Evolutionary conservation across 92 coral and sea anemone species (phyloP), one percentile per base, ranked within the genome.

Genomic region (Micromussa lordhowensis): DNA sequence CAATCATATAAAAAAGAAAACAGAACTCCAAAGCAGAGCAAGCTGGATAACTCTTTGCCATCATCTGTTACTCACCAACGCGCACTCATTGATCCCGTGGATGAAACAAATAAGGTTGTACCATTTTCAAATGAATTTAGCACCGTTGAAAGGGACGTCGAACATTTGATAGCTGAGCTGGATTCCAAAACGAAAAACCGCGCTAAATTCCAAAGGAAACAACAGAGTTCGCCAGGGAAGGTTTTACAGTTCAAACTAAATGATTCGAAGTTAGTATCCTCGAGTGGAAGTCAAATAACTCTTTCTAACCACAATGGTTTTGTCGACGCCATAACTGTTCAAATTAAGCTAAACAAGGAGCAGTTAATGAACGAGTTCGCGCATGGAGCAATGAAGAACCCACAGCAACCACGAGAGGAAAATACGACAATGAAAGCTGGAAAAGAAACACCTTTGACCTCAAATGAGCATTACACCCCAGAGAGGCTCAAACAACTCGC

Each of bases 241-340:
- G 22, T 14, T 82, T 82, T 82, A 6, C 61, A 66, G 17, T 69
- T 82, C 12, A 82, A 68, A 82, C 15, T 40, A 26, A 19, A 44
- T 19, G 86, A 68, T 48, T 48, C 85, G 6, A 68, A 44, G 22
- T 24, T 80, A 11, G 3, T 24, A 7, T 31, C 80, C 26, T 48
- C 85, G 21, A 82, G 36, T 6, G 53, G 44, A 9, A 68, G 73
- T 51, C 48, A 82, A 21, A 58, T 36, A 26, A 30, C 19, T 11
- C 32, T 48, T 44, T 6, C 64, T 22, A 31, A 71, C 19, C 31
- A 49, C 36, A 58, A 64, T 82, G 78, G 66, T 69, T 51, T 82
- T 30, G 30, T 82, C 53, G 68, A 82, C 11, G 70, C 78, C 49
- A 18, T 82, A 69, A 82, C 63, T 82, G 29, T 48, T n/a, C 29